Evolutionary conservation across 2,113 vertebrate genomes (phyloP), one percentile per base, ranked within the genome.

Genomic region (Poeciliopsis retropinna): DNA sequence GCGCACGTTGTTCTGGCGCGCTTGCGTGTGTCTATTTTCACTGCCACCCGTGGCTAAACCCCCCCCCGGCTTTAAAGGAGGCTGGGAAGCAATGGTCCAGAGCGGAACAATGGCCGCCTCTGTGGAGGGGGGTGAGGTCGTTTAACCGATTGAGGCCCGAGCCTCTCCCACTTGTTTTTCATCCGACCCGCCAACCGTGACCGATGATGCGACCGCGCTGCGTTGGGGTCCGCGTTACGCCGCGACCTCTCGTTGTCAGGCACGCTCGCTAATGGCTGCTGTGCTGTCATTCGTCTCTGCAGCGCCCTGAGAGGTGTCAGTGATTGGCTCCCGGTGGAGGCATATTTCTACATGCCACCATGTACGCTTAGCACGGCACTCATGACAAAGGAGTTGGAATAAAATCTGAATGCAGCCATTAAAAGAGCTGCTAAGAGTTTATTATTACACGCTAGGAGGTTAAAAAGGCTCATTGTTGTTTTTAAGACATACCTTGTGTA

Each of bases 121-220:
- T 39, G 12, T 47, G 79, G 84, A 54, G 84, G 62, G 4, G 37
- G 4, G 37, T 51, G 69, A 64, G 85, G 83, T 92, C 87, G 75
- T 92, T 92, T 91, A 91, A 92, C 92, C 91, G 89, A 88, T 85
- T 79, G 88, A 85, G 76, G 84, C 84, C 77, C 2, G 13, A 72
- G 72, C 57, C 28, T 76, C 76, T 84, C 84, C 85, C 81, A 83
- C 87, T 91, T 75, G 80, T 84, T 84, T 88, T 81, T 78, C 72
- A 67, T 75, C 85, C 65, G 83, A 85, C 69, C 79, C 68, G 34
- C 67, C 71, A 70, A 79, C 80, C 81, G 32, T 92, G 87, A 92
- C 84, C 86, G 87, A 91, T 91, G 87, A 76, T 32, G 79, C 66
- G 27, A 11, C 75, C 39, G 29, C 9, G 5, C 81, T 79, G 60